phyloP scores from a whole-genome alignment of 2,113 vertebrate species.

The Arenaria interpres region DNA sequence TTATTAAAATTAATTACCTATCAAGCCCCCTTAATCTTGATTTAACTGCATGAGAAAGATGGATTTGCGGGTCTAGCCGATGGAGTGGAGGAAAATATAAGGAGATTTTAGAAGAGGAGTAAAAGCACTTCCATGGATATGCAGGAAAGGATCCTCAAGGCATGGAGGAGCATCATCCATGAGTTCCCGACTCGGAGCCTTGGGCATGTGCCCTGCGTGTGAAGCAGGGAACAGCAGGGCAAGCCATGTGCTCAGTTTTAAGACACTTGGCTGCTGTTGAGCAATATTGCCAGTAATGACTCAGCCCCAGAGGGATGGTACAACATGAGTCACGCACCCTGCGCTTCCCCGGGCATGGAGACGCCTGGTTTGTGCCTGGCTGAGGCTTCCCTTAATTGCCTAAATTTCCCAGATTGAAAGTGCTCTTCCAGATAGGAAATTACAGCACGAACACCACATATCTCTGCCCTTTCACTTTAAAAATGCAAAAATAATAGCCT shows the following conservation, averaged over 20 bases:
- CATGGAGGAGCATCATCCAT: fast-evolving
- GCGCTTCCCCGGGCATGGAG: fast-evolving
- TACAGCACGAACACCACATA: not conserved
- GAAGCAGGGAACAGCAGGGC: not conserved
- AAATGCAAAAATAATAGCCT: not conserved
- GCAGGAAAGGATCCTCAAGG: not conserved
- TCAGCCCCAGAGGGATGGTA: not conserved
- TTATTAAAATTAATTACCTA: constrained; percentile 40
- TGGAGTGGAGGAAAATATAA: not conserved
- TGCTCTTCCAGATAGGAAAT: not conserved
- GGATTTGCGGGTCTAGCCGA: not conserved
- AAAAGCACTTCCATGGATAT: not conserved
- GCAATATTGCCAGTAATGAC: not conserved
- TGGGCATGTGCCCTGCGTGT: not conserved
- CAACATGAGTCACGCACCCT: fast-evolving
- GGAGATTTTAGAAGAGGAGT: not conserved
- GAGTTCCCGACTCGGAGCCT: not conserved
- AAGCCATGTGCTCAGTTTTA: not conserved
- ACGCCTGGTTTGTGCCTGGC: not conserved
- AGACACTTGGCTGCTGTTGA: not conserved
- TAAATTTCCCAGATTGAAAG: not conserved
- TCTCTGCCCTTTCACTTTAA: not conserved
- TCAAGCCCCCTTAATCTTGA: constrained; percentile 10
- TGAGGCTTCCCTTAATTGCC: not conserved
- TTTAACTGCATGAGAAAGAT: not conserved